Conservation (phyloP, 2,113 vertebrate genomes). For the Odontesthes bonariensis region DNA sequence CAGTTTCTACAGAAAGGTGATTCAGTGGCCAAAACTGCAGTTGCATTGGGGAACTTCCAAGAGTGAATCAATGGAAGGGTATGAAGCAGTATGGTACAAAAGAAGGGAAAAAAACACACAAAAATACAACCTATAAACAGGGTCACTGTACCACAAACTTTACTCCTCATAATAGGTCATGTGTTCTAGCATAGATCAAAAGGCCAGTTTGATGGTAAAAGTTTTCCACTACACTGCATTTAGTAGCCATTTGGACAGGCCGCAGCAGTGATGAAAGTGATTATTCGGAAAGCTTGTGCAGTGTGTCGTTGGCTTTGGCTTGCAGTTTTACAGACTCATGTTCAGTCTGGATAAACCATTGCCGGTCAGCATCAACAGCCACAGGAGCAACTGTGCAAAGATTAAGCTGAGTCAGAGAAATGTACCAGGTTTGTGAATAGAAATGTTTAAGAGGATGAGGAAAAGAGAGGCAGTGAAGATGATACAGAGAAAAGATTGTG, state of each 20-base stretch:
- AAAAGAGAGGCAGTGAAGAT: background rate
- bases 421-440: slow-evolving; percentile 26
- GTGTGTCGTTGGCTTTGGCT: slow-evolving; percentile 52
- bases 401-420: slow-evolving; percentile 38
- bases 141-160: background rate
- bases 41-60: slow-evolving; percentile 13
- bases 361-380: slow-evolving; percentile 40
- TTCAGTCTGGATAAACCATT: slow-evolving; percentile 48
- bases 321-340: slow-evolving; percentile 41
- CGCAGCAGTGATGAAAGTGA: slow-evolving; percentile 39
- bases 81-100: background rate
- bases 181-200: slow-evolving; percentile 19
- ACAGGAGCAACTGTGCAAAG: slow-evolving; percentile 25
- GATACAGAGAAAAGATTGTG: background rate
- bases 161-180: background rate
- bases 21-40: slow-evolving; percentile 2
- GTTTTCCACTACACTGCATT: slow-evolving; percentile 23
- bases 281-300: slow-evolving; percentile 28
- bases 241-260: slow-evolving; percentile 15
- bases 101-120: slow-evolving; percentile 10
- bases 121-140: background rate
- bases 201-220: background rate
- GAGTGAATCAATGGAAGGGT: background rate
- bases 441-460: background rate
- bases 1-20: background rate